Base-by-base conservation (phyloP, 2,113 vertebrate species). In the Struthio camelus region DNA sequence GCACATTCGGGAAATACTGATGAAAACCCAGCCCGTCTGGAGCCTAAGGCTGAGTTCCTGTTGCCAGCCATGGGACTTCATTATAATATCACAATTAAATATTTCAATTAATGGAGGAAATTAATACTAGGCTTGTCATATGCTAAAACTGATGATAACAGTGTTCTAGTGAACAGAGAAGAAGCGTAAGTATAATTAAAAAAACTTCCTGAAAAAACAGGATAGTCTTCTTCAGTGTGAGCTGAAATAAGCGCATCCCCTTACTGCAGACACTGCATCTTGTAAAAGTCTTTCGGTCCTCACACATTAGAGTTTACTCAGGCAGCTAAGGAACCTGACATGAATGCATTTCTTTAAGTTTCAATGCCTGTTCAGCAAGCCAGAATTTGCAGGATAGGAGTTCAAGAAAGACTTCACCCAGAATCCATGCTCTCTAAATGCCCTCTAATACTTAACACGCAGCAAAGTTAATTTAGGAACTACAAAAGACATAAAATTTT, bases 401-500 rank as follows among this genome's bases (percentile, higher is more conserved):
- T 36, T 81, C 62, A 79, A 25, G 30, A 66, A 28, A 11, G n/a
- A n/a, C n/a, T n/a, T 56, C 28, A 65, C 20, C 38, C 54, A 67
- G 25, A 78, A 66, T 7, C 34, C 3, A 1, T 1, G 9, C 48
- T 66, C 48, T 42, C n/a, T 22, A 19, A 82, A 50, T 1, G 1
- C 9, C 25, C 20, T 65, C 34, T 9, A 40, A 22, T 10, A 50
- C 12, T 51, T 75, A 27, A 56, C 18, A 38, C 14, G 20, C 2
- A 82, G 46, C 34, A 71, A 18, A 0, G 3, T 38, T n/a, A 27
- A 42, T 0, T 2, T 0, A 40, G 38, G 19, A 51, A 79, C 46
- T 1, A 46, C 0, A 3, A 44, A 73, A 48, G 6, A 51, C 2
- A 1, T 0, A 28, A 9, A 23, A 72, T 38, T 85, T 85, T 40